These are phyloP conservation scores for Athalia cordata DNA, from an alignment of 2,888 invertebrate genomes.

Conservation along the genomic window DNA sequence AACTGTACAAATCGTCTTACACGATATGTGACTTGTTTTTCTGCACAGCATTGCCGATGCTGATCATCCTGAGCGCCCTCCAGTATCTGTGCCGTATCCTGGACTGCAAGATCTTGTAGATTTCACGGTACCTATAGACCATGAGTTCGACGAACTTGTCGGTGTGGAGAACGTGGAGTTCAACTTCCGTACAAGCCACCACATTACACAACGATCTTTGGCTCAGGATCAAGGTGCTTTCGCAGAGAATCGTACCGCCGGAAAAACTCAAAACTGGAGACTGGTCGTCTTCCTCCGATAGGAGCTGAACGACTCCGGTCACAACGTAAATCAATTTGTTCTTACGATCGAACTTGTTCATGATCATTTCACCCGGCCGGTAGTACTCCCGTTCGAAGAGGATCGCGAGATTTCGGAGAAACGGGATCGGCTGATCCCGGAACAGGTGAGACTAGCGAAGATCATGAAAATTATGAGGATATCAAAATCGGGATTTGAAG, in stretches of 20 bases:
- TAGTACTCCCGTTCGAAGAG: conserved; percentile 30
- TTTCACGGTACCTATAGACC: conserved; percentile 10
- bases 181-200: conserved; percentile 18
- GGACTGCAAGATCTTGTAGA: conserved; percentile 26
- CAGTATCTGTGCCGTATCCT: conserved; percentile 30
- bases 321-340: conserved; percentile 33
- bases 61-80: conserved; percentile 25
- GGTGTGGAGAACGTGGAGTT: conserved; percentile 16
- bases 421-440: conserved; percentile 25
- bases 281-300: conserved; percentile 33
- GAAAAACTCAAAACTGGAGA: conserved; percentile 25
- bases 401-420: conserved; percentile 17
- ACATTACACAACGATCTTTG: conserved; percentile 29
- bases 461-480: neutral
- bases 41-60: conserved; percentile 31
- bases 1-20: neutral
- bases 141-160: conserved; percentile 23
- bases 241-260: conserved; percentile 25
- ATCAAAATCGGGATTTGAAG: neutral
- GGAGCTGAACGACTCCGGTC: conserved; percentile 14
- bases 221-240: conserved; percentile 26
- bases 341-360: conserved; percentile 9
- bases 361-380: conserved; percentile 30
- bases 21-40: conserved; percentile 35
- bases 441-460: conserved; percentile 21